Percentiles rank a stretch among this genome's conserved stretches.
These are phyloP conservation scores for Gonatopus flavifemur DNA, from an alignment of 1,140 invertebrate species.

Conservation along the genomic window DNA sequence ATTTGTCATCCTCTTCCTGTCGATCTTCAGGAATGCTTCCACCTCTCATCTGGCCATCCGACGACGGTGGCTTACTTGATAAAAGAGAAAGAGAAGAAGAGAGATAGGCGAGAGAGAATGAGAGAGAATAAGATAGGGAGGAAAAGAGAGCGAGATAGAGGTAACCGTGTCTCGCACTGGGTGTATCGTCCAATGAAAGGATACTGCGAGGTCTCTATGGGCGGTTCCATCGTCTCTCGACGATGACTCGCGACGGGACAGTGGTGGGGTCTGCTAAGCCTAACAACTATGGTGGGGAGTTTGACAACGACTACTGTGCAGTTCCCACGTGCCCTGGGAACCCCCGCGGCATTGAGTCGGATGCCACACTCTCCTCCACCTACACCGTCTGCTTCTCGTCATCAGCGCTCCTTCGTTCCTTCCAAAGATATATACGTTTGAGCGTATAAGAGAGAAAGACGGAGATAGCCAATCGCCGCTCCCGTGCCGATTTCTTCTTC, in stretches of 20 bases:
- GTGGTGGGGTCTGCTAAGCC: conserved; percentile 34
- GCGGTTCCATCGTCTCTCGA: conserved; percentile 38
- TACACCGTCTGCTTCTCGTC: conserved; percentile 21
- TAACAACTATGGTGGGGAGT: conserved; percentile 47
- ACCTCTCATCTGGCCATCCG: conserved; percentile 19
- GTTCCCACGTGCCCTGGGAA: conserved; percentile 61
- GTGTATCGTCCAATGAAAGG: conserved; percentile 40
- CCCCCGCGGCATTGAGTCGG: conserved; percentile 56
- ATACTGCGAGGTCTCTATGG: conserved; percentile 37
- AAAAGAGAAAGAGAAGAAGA: too few species aligned
- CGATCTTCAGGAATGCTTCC: conserved; percentile 39
- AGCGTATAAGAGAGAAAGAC: neutral
- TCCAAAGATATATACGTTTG: neutral
- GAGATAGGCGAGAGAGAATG: too few species aligned
- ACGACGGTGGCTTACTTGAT: conserved; percentile 21
- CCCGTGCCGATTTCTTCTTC: conserved; percentile 3
- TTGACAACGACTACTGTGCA: conserved; percentile 57
- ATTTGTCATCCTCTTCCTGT: conserved; percentile 9
- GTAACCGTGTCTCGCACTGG: conserved; percentile 32
- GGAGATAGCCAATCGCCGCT: too few species aligned
- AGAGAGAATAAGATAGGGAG: too few species aligned
- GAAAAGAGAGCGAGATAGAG: conserved; percentile 36
- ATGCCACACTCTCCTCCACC: conserved; percentile 42
- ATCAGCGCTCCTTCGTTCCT: conserved; percentile 15
- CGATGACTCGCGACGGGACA: conserved; percentile 33